Evolutionary conservation across 1,140 invertebrate genomes (phyloP).

Genomic region (silkworm (Bombyx mori)): DNA sequence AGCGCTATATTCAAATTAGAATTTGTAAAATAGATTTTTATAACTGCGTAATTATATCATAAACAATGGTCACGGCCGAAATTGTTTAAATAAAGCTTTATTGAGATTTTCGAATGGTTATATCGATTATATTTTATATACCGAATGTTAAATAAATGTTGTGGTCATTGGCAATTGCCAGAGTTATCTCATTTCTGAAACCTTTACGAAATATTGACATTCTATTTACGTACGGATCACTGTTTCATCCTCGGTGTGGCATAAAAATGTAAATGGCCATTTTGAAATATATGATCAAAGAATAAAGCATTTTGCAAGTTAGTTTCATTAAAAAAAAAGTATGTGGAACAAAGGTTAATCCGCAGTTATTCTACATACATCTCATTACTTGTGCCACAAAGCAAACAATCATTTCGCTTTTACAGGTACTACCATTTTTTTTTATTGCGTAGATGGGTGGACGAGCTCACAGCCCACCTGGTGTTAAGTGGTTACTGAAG

Average conservation of each 20-base stretch:
- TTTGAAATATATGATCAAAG: constrained; percentile 13
- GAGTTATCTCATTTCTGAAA: neutral
- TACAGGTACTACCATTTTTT: too few species aligned
- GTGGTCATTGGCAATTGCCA: neutral
- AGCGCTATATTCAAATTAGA: too few species aligned
- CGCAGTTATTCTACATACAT: too few species aligned
- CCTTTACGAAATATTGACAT: neutral
- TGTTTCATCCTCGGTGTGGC: neutral
- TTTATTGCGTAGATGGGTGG: too few species aligned
- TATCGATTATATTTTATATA: neutral
- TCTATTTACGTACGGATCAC: too few species aligned
- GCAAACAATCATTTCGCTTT: neutral
- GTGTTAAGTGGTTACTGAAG: too few species aligned
- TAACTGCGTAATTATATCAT: too few species aligned
- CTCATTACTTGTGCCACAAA: neutral
- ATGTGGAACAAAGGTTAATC: constrained; percentile 2
- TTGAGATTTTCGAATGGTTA: too few species aligned
- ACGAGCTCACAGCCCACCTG: too few species aligned
- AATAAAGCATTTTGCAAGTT: constrained; percentile 14
- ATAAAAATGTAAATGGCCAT: constrained; percentile 24
- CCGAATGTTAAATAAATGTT: neutral
- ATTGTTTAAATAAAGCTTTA: too few species aligned
- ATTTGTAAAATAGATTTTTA: too few species aligned
- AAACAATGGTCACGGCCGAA: too few species aligned
- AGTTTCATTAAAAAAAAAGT: constrained; percentile 3